These are phyloP conservation scores for Champsocephalus gunnari DNA, from an alignment of 2,797 vertebrate species.

Conservation along the genomic window DNA sequence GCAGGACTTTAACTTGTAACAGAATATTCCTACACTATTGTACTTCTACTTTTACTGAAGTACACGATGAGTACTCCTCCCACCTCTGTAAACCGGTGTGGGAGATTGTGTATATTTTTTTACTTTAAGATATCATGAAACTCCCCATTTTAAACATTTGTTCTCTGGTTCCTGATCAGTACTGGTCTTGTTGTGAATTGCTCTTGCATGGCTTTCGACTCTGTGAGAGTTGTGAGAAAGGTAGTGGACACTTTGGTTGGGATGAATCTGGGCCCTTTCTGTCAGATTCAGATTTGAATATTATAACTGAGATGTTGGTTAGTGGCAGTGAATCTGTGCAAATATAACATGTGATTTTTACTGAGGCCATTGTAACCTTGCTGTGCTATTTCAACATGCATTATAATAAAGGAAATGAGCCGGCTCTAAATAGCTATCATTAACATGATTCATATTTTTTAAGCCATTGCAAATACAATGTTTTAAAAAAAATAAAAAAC, in stretches of 20 bases:
- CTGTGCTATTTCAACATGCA: too few relatives aligned
- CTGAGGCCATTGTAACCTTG: too few relatives aligned
- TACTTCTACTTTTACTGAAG: too few relatives aligned
- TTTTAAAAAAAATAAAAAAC: too few relatives aligned
- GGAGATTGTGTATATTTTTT: neutral
- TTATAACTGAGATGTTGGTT: neutral
- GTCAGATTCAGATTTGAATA: neutral
- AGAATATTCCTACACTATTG: too few relatives aligned
- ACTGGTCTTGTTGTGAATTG: neutral
- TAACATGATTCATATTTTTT: too few relatives aligned
- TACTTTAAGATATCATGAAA: conserved; percentile 7
- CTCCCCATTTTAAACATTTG: conserved; percentile 19
- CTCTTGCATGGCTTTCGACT: neutral
- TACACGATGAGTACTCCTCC: too few relatives aligned
- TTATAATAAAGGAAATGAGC: too few relatives aligned
- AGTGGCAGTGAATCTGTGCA: neutral
- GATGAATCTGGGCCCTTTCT: neutral
- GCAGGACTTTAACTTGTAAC: too few relatives aligned
- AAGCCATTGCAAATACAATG: too few relatives aligned
- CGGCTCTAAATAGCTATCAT: too few relatives aligned
- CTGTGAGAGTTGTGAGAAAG: neutral
- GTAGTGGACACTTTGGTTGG: neutral
- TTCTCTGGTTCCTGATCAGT: neutral
- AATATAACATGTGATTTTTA: too few relatives aligned
- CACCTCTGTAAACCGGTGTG: neutral